Evolutionary conservation across 2,888 invertebrate genomes (phyloP), one percentile per base, ranked within the genome.

Genomic region (Plebejus melissa): DNA sequence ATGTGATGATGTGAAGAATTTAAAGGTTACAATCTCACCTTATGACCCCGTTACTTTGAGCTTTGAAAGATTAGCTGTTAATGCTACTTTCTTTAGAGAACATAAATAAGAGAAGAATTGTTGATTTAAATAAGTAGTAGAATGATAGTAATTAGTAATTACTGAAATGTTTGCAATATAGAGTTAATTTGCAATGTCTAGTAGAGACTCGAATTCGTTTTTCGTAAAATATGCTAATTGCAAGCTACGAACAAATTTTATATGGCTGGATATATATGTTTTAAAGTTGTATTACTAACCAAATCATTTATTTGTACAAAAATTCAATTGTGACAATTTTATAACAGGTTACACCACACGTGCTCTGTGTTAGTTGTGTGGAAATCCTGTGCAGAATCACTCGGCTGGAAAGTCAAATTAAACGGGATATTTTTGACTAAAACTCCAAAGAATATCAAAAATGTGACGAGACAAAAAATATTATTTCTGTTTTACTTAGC

Each of bases 1-100:
- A 71, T 46, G n/a, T 46, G 41, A 41, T 41, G 71, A 71, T 71
- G 22, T 71, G 71, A 71, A 46, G 71, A 71, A 46, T 71, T 41
- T 46, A 46, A 71, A 71, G 71, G 71, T 71, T 46, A 41, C 46
- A 46, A 22, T 41, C 22, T 71, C 71, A 71, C n/a, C 46, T 71
- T 28, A 22, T 28, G 71, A 71, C 71, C 22, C 41, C 71, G 71
- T 46, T 46, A 5, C 46, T 71, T 70, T 50, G 46, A 71, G 46
- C 28, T 22, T 46, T 13, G 28, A 22, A 70, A 70, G 9, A 65
- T 58, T 58, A 58, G 22, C 11, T 28, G 60, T 60, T 60, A 60
- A 60, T 32, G 4, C 60, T 28, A 65, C 60, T 65, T 65, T 65
- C 32, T 60, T 60, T 4, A 60, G 28, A 32, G 5, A 32, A 36